Percentiles rank a stretch among this genome's conserved stretches.
Evolutionary conservation across 2,888 invertebrate genomes (phyloP).

Genomic region (Oligia latruncula): DNA sequence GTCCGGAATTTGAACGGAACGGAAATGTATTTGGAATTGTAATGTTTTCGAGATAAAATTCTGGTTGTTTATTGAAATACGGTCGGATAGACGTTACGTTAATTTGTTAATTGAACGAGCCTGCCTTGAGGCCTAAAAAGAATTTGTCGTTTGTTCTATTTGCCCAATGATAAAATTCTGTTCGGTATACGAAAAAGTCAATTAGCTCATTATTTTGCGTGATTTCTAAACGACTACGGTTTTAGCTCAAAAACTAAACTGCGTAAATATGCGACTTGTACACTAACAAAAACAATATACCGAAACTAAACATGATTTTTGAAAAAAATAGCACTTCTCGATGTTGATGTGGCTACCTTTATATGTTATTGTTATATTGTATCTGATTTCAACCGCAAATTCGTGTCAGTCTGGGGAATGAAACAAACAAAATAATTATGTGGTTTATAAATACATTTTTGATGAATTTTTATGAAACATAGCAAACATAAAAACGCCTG

Average conservation of each 20-base stretch:
- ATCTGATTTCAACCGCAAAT: not conserved
- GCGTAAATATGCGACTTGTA: not conserved
- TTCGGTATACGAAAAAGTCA: conserved; percentile 18
- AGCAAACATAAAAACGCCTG: not conserved
- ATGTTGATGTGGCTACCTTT: not conserved
- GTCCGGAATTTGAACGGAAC: conserved; percentile 34
- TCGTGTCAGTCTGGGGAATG: not conserved
- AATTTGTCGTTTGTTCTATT: not conserved
- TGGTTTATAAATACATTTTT: conserved; percentile 6
- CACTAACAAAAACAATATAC: not conserved
- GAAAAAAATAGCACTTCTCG: no score
- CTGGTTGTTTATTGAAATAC: not conserved
- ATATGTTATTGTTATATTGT: not conserved
- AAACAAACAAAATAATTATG: not conserved
- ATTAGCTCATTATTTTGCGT: conserved; percentile 19
- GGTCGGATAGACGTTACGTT: not conserved
- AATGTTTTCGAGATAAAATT: conserved; percentile 22
- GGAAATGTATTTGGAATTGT: conserved; percentile 18
- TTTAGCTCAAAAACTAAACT: conserved; percentile 10
- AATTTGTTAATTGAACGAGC: not conserved
- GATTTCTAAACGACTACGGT: conserved; percentile 8
- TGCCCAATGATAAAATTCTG: not conserved
- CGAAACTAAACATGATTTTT: not conserved
- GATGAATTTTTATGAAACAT: conserved; percentile 1
- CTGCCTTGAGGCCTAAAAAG: not conserved